A percentile compares a stretch with the other conserved stretches of the same genome.
These are phyloP conservation scores for Nemapogon koenigi DNA, from an alignment of 2,888 invertebrate genomes.

Conservation along the genomic window DNA sequence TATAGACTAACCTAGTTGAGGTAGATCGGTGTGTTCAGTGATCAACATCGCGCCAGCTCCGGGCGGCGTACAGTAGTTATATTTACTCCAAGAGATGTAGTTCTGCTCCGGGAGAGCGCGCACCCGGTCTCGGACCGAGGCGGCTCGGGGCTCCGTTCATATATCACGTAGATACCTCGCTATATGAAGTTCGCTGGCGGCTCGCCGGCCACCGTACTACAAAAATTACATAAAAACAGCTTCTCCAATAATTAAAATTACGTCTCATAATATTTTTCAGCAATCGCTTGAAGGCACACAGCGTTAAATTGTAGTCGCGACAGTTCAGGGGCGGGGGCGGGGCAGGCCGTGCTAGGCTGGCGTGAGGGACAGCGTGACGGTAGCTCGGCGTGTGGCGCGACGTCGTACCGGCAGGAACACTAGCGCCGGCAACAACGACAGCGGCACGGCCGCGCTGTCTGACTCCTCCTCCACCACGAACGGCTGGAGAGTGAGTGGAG, in stretches of 20 bases:
- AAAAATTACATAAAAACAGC: conserved; percentile 24
- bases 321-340: conserved; percentile 32
- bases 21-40: conserved; percentile 58
- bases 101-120: too few relatives aligned
- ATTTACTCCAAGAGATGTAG: conserved; percentile 39
- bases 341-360: conserved; percentile 73
- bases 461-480: conserved; percentile 84
- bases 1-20: conserved; percentile 51
- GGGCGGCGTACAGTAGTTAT: conserved; percentile 49
- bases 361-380: conserved; percentile 91
- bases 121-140: too few relatives aligned
- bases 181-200: conserved; percentile 56
- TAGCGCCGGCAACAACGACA: conserved; percentile 86
- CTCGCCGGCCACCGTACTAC: conserved; percentile 35
- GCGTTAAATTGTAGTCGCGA: conserved; percentile 69
- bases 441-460: conserved; percentile 55
- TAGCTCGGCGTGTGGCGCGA: conserved; percentile 84
- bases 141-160: too few relatives aligned
- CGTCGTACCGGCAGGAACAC: conserved; percentile 94
- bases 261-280: conserved; percentile 66
- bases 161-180: too few relatives aligned
- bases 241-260: conserved; percentile 47
- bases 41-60: conserved; percentile 57
- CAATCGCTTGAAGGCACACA: conserved; percentile 86
- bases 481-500: conserved; percentile 86